These are phyloP conservation scores for Anarhynchus alexandrinus DNA, from an alignment of 2,113 vertebrate species.

Conservation along the genomic window DNA sequence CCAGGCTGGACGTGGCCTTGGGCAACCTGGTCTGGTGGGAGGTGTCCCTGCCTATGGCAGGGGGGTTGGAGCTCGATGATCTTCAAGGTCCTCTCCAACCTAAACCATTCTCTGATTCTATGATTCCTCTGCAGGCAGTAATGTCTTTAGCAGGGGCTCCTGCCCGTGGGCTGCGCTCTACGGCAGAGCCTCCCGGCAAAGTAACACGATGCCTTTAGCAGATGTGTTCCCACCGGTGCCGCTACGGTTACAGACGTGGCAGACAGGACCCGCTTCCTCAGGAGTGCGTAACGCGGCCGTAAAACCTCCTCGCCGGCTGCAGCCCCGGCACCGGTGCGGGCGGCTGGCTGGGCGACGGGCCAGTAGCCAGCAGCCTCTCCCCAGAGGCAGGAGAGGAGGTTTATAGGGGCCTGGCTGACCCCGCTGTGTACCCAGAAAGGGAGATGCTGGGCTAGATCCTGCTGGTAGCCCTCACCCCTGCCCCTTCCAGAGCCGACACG, in stretches of 20 bases:
- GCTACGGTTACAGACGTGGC: background rate
- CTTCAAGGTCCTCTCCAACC: too few species aligned
- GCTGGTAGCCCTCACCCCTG: background rate
- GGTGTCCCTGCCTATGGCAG: too few species aligned
- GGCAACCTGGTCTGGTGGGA: too few species aligned
- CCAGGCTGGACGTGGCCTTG: too few species aligned
- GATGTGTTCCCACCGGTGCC: background rate
- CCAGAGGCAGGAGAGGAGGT: background rate
- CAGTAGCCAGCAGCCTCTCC: background rate
- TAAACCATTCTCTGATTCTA: too few species aligned
- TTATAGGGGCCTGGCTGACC: background rate
- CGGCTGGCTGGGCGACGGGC: fast-evolving
- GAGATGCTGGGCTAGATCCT: background rate
- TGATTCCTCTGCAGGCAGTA: background rate
- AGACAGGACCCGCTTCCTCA: background rate
- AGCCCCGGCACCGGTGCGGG: fast-evolving
- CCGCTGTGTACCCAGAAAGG: fast-evolving
- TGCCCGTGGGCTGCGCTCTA: fast-evolving
- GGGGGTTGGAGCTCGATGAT: too few species aligned
- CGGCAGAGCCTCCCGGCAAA: background rate
- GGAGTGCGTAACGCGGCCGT: fast-evolving
- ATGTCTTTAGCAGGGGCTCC: background rate
- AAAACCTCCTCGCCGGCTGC: background rate
- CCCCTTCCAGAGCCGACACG: background rate
- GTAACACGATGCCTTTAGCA: background rate